Percentiles rank a stretch among this genome's conserved stretches.
Evolutionary conservation across 2,797 vertebrate genomes (phyloP).

Genomic region (Phoeniculus purpureus): DNA sequence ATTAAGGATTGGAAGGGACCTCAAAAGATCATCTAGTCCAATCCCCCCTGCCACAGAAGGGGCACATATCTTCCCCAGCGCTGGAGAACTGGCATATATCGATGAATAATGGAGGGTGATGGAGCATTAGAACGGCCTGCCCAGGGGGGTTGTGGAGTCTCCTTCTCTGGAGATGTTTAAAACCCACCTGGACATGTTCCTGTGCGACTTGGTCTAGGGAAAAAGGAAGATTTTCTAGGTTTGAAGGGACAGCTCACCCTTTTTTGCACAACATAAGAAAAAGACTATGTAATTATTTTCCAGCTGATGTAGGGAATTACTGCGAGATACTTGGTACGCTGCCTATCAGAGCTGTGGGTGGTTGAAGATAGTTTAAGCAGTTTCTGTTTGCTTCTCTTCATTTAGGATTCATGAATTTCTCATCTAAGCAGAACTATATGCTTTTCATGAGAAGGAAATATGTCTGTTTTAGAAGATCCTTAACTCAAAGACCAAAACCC

Average conservation of each 20-base stretch:
- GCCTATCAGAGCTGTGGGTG: not conserved
- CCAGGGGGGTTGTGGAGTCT: too few species aligned
- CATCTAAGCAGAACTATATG: not conserved
- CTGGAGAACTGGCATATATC: not conserved
- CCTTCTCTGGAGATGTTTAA: too few species aligned
- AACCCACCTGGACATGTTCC: too few species aligned
- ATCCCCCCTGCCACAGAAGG: not conserved
- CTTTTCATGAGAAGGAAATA: not conserved
- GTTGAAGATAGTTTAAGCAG: not conserved
- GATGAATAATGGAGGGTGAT: not conserved
- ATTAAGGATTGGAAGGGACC: too few species aligned
- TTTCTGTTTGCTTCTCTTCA: not conserved
- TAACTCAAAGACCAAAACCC: not conserved
- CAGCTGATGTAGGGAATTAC: not conserved
- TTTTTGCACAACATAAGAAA: not conserved
- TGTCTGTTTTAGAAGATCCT: not conserved
- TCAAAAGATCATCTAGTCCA: too few species aligned
- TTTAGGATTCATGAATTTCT: not conserved
- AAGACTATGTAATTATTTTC: not conserved
- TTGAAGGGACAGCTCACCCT: not conserved
- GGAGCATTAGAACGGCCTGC: too few species aligned
- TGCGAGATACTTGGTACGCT: not conserved
- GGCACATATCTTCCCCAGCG: not conserved
- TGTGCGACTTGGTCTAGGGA: too few species aligned
- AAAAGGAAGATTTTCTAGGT: not conserved